Evolutionary conservation across 2,797 vertebrate genomes (phyloP).

Genomic region (Xenopus petersii): DNA sequence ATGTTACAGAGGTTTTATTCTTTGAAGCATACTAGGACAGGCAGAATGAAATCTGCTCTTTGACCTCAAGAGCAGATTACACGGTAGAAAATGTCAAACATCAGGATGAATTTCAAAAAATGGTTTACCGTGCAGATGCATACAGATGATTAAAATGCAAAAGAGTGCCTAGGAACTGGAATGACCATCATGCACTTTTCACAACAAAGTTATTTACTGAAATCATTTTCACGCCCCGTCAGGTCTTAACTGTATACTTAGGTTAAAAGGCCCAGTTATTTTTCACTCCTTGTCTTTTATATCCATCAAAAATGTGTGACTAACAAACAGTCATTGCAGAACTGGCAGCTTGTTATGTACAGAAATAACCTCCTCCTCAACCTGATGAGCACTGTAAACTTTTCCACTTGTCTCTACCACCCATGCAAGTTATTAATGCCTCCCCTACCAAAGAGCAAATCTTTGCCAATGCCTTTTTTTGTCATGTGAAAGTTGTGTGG

Average conservation of each 20-base stretch:
- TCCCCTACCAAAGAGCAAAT: slow-evolving; percentile 8
- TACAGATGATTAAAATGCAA: slow-evolving; percentile 4
- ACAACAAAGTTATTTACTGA: slow-evolving; percentile 32
- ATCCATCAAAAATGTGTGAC: slow-evolving; percentile 28
- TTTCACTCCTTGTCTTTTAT: slow-evolving; percentile 30
- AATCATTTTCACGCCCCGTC: slow-evolving; percentile 40
- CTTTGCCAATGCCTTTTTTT: slow-evolving; percentile 21
- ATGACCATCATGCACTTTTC: slow-evolving; percentile 16
- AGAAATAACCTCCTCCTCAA: slow-evolving; percentile 10
- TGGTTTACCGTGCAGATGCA: neutral
- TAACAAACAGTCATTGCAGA: slow-evolving; percentile 17
- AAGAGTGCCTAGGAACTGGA: slow-evolving; percentile 19
- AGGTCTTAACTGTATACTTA: slow-evolving; percentile 24
- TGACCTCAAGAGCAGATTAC: slow-evolving; percentile 7
- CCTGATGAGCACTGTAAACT: slow-evolving; percentile 23
- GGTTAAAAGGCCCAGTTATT: slow-evolving; percentile 43
- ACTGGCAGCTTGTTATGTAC: slow-evolving; percentile 21
- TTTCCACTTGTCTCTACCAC: slow-evolving; percentile 13
- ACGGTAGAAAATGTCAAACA: neutral
- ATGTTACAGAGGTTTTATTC: slow-evolving; percentile 10
- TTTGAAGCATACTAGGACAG: slow-evolving; percentile 1
- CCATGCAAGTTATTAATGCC: slow-evolving; percentile 27
- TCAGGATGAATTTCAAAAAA: neutral
- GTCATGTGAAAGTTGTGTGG: neutral
- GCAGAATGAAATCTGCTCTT: neutral